Conservation (phyloP, 2,113 vertebrate species). For the Pontoporia blainvillei region DNA sequence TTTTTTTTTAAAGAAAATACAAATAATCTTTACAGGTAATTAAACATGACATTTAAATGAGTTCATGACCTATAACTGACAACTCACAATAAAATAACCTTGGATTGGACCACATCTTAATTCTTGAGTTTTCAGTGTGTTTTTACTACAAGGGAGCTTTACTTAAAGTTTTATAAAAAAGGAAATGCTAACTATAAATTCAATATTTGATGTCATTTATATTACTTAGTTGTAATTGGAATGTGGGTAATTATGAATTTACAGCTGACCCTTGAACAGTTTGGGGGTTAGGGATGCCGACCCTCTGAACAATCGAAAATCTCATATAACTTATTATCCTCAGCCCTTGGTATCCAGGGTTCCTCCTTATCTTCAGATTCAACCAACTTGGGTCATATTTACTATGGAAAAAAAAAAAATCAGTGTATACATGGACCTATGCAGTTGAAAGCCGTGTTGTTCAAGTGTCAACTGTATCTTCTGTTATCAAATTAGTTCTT, state of each 20-base stretch:
- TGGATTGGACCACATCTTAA: conserved; percentile 13
- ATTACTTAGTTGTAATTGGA: neutral
- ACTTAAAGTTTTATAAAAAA: neutral
- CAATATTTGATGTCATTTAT: neutral
- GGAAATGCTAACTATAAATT: neutral
- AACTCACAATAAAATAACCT: conserved; percentile 66
- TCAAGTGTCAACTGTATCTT: neutral
- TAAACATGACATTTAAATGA: conserved; percentile 67
- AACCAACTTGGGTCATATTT: neutral
- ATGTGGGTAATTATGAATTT: neutral
- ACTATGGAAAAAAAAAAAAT: neutral
- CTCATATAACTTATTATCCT: neutral
- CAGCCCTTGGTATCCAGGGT: neutral
- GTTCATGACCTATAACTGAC: conserved; percentile 68
- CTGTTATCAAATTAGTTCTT: neutral
- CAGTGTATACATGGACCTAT: neutral
- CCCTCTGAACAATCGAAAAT: neutral
- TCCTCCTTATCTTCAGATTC: neutral
- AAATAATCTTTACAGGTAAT: conserved; percentile 55
- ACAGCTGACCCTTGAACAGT: neutral
- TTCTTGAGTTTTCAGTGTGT: neutral
- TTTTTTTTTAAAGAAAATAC: conserved; percentile 23
- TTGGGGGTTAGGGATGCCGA: neutral
- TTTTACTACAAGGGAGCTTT: neutral
- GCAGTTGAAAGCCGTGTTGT: neutral